Percentiles rank a stretch among this genome's conserved stretches.
Evolutionary conservation across 2,888 invertebrate genomes (phyloP).

Genomic region (Ophion slaviceki): DNA sequence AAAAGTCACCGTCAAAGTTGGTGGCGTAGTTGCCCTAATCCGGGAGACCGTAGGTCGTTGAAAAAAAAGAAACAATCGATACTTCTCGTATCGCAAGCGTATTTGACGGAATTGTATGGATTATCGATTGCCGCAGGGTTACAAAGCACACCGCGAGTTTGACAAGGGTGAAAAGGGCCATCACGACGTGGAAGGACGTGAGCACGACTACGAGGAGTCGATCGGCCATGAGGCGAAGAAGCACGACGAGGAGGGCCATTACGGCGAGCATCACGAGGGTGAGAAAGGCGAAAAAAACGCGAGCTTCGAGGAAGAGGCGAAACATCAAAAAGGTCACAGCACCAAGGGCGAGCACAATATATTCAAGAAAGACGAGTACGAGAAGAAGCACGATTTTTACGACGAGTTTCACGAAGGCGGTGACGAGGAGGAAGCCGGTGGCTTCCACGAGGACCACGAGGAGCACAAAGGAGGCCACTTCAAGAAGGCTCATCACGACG

Average conservation of each 20-base stretch:
- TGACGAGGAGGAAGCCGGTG: constrained; percentile 88
- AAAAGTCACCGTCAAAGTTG: too few relatives aligned
- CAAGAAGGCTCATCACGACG: constrained; percentile 84
- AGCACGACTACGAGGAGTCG: constrained; percentile 87
- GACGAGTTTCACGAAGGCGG: constrained; percentile 90
- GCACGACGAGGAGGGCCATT: constrained; percentile 87
- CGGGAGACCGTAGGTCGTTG: too few relatives aligned
- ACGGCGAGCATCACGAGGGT: constrained; percentile 87
- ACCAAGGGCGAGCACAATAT: constrained; percentile 91
- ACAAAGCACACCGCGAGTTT: constrained; percentile 86
- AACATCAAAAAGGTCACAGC: constrained; percentile 90
- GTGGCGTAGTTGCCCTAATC: too few relatives aligned
- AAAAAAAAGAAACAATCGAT: too few relatives aligned
- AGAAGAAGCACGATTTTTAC: constrained; percentile 90
- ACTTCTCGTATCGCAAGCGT: too few relatives aligned
- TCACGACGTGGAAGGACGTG: constrained; percentile 88
- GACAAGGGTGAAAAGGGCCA: constrained; percentile 88
- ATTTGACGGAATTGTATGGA: too few relatives aligned
- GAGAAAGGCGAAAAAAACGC: constrained; percentile 88
- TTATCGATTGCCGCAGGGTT: constrained; percentile 70
- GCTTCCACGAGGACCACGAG: constrained; percentile 85
- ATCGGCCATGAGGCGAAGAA: constrained; percentile 87
- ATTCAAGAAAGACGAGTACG: constrained; percentile 90
- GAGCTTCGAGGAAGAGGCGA: constrained; percentile 87
- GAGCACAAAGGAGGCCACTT: constrained; percentile 85